A percentile compares a stretch with the other conserved stretches of the same genome.
Evolutionary conservation across 2,113 vertebrate species (phyloP).

Genomic region (Rhombomys opimus): DNA sequence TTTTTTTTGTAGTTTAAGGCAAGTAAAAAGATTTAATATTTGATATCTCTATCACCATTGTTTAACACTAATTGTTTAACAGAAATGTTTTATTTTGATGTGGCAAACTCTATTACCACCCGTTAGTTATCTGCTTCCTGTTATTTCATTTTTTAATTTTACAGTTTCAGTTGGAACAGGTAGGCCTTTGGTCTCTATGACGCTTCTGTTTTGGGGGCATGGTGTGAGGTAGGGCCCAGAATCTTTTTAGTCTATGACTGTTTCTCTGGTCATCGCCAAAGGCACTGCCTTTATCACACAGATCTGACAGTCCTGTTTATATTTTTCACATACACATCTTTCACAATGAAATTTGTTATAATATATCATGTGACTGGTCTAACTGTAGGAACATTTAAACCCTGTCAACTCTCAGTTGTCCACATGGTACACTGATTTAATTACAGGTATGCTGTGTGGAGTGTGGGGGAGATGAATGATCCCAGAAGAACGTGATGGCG

Average conservation of each 20-base stretch:
- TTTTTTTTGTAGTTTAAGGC: background rate
- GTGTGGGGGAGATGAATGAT: background rate
- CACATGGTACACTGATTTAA: background rate
- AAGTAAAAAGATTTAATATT: background rate
- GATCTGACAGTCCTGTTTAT: background rate
- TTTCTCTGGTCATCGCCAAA: background rate
- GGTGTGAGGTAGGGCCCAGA: background rate
- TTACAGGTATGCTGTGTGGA: background rate
- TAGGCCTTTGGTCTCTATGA: background rate
- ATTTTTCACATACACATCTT: background rate
- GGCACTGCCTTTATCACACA: background rate
- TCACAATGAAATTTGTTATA: background rate
- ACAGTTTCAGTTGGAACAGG: background rate
- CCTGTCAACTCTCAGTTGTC: background rate
- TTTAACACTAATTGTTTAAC: background rate
- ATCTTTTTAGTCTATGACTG: background rate
- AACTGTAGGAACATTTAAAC: rapidly evolving
- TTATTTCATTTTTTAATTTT: background rate
- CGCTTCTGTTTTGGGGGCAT: background rate
- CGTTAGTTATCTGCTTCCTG: background rate
- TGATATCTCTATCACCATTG: background rate
- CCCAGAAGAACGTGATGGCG: background rate
- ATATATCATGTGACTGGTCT: too few species aligned
- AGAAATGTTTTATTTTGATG: background rate
- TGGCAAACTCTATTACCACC: too few species aligned